Conservation (phyloP, 2,888 invertebrate genomes). For the Timema cristinae region DNA sequence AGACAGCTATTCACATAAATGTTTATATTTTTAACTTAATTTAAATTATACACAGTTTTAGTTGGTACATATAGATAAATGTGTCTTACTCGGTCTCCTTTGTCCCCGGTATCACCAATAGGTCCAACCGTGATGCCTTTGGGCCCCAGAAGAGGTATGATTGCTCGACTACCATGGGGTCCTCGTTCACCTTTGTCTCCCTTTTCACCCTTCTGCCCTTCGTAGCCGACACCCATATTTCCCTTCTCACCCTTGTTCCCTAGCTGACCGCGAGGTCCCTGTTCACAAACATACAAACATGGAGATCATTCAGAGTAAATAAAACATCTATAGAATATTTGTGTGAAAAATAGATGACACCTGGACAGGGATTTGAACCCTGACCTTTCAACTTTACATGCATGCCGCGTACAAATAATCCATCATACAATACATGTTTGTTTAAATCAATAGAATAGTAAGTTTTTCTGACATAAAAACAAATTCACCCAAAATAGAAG, state of each 20-base stretch:
- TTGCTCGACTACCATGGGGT: slow-evolving; percentile 35
- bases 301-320: not conserved
- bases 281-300: slow-evolving; percentile 6
- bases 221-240: slow-evolving; percentile 55
- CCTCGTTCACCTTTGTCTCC: slow-evolving; percentile 60
- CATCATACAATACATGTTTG: not conserved
- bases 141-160: slow-evolving; percentile 24
- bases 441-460: not conserved
- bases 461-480: not conserved
- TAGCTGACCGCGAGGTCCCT: slow-evolving; percentile 65
- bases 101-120: slow-evolving; percentile 40
- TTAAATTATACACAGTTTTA: no score
- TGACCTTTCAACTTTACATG: not conserved
- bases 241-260: slow-evolving; percentile 69
- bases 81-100: slow-evolving; percentile 31
- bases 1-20: no score
- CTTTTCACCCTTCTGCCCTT: slow-evolving; percentile 58
- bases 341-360: not conserved
- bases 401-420: not conserved
- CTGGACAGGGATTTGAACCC: no score
- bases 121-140: slow-evolving; percentile 36
- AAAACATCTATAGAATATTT: not conserved
- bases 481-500: no score
- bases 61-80: no score
- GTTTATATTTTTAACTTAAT: no score